Conservation (phyloP, 53 echinoderm and acorn worm species). For the Mesocentrotus franciscanus region DNA sequence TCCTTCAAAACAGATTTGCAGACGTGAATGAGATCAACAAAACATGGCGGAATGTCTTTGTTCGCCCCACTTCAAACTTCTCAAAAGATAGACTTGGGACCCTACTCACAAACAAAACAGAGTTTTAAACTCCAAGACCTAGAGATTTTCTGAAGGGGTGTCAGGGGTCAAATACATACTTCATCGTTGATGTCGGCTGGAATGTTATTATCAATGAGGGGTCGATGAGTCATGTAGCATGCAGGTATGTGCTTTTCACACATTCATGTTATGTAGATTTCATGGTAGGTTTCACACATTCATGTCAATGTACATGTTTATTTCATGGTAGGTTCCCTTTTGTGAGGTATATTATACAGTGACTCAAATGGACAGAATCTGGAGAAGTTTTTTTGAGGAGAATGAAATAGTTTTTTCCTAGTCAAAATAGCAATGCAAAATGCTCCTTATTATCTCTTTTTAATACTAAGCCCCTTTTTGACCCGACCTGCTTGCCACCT, state of each 20-base stretch:
- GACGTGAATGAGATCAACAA: not conserved
- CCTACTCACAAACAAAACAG: not conserved
- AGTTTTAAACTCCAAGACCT: not conserved
- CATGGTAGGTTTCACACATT: not conserved
- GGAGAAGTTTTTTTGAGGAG: too few species aligned
- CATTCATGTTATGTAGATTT: conserved; percentile 39
- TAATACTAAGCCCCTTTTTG: not conserved
- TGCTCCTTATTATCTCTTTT: not conserved
- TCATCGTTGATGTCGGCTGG: not conserved
- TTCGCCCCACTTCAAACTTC: not conserved
- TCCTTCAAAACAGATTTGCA: not conserved
- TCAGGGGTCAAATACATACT: conserved; percentile 29
- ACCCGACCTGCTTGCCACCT: not conserved
- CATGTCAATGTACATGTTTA: not conserved
- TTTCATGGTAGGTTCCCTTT: not conserved
- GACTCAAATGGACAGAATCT: not conserved
- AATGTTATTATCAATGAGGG: conserved; percentile 20
- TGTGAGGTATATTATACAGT: not conserved
- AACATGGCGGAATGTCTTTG: conserved; percentile 1
- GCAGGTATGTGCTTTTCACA: conserved; percentile 37
- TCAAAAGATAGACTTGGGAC: not conserved
- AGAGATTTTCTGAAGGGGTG: not conserved
- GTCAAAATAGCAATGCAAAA: not conserved
- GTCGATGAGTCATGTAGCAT: not conserved
- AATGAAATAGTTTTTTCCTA: not conserved